phyloP scores from a whole-genome alignment of 2,113 vertebrate species.

The Danionella cerebrum region DNA sequence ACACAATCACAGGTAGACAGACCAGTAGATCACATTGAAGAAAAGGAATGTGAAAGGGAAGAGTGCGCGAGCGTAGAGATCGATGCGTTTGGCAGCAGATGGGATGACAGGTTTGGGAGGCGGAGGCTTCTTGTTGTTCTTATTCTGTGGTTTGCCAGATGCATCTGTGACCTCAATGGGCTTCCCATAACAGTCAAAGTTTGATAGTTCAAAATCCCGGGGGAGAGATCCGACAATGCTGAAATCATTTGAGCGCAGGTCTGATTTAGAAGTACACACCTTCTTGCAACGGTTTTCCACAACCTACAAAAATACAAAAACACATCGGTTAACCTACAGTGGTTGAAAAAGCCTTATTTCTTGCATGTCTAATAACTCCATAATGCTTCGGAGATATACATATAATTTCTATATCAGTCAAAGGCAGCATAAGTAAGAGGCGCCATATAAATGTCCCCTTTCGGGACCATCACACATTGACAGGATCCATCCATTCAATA shows the following conservation, averaged over 20 bases:
- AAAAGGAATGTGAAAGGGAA: slow-evolving; percentile 98
- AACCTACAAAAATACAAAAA: slow-evolving; percentile 63
- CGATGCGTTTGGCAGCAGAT: slow-evolving; percentile 87
- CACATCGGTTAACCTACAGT: not conserved
- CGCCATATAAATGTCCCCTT: too few relatives aligned
- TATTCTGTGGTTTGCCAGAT: slow-evolving; percentile 79
- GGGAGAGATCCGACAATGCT: slow-evolving; percentile 98
- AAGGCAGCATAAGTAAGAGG: too few relatives aligned
- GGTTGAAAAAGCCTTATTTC: too few relatives aligned
- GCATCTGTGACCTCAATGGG: slow-evolving; percentile 80
- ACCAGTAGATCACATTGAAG: slow-evolving; percentile 98
- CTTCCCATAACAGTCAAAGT: slow-evolving; percentile 98
- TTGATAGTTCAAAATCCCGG: slow-evolving; percentile 95
- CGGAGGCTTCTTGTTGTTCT: slow-evolving; percentile 86
- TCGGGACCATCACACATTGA: too few relatives aligned
- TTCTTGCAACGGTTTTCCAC: slow-evolving; percentile 95
- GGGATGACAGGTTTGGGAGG: slow-evolving; percentile 94
- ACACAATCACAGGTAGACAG: slow-evolving; percentile 86
- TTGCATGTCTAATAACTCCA: too few relatives aligned
- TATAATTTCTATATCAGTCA: too few relatives aligned
- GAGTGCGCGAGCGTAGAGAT: slow-evolving; percentile 89
- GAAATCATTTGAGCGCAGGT: slow-evolving; percentile 95
- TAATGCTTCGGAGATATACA: too few relatives aligned
- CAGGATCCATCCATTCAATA: too few relatives aligned
- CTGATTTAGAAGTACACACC: slow-evolving; percentile 96